Evolutionary conservation across 1,140 invertebrate species (phyloP), one percentile per base, ranked within the genome.

Genomic region (Galleria mellonella): DNA sequence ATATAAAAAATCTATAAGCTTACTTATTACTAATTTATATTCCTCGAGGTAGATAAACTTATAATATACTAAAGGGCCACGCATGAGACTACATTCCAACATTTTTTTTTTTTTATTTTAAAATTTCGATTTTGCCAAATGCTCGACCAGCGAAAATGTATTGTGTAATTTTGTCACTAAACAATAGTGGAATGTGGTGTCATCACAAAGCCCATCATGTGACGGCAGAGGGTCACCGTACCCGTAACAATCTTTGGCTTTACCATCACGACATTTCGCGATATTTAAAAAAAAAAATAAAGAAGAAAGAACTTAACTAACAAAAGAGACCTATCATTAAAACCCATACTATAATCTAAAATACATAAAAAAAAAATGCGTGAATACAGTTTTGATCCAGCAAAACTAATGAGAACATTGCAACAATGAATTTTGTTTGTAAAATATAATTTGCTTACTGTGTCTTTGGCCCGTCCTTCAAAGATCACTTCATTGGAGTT

Each of bases 181-280:
- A 17, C 5, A 11, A 0, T 11, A 35, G 32, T 47, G 5, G 62
- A 75, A 82, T 65, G 65, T 69, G 65, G 33, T 51, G 47, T 57
- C 42, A 48, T 64, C 51, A 58, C 67, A 55, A 45, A 65, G 64
- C 57, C 69, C 69, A 60, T 78, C 68, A 60, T 78, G 82, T 83
- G 76, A 83, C 82, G 79, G 81, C 76, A 79, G 78, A 83, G 84
- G 86, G 86, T 86, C 84, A 82, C 84, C 83, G 71, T 84, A 84
- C 84, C 86, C 84, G 71, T 83, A 85, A 82, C 64, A 86, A 86
- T 87, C 86, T 87, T 87, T 87, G 86, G 86, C 82, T 86, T 86
- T 79, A 83, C 82, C 78, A 83, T 83, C 82, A 83, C 83, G 81
- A 84, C 71, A 78, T 67, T 55, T 85, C 82, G 82, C 78, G 82